Conservation (phyloP, 2,888 invertebrate species). For the Anthophora plumipes region DNA sequence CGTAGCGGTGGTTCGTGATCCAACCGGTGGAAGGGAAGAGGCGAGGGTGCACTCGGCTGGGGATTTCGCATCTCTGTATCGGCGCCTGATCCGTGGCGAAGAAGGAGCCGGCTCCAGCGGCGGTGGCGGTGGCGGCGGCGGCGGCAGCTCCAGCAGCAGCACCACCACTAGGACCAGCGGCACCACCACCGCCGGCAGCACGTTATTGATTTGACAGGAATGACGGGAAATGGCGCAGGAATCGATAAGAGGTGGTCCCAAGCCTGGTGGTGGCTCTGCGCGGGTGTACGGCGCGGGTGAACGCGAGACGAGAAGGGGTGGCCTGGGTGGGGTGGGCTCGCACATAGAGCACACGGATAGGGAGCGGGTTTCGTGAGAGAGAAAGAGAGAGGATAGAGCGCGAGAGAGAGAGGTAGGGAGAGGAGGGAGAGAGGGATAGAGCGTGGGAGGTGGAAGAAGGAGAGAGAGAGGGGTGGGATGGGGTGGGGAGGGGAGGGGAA, state of each 20-base stretch:
- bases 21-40: slow-evolving; percentile 23
- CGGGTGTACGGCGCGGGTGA: slow-evolving; percentile 51
- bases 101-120: slow-evolving; percentile 48
- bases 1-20: slow-evolving; percentile 18
- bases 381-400: slow-evolving; percentile 1
- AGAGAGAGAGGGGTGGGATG: background rate
- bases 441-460: slow-evolving; percentile 24
- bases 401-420: slow-evolving; percentile 17
- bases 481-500: slow-evolving; percentile 32
- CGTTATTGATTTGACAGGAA: slow-evolving; percentile 82
- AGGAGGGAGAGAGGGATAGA: background rate
- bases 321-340: no score
- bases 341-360: slow-evolving; percentile 12
- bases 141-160: slow-evolving; percentile 7
- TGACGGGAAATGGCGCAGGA: slow-evolving; percentile 84
- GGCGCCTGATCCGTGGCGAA: slow-evolving; percentile 62
- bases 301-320: background rate
- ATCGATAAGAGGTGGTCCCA: slow-evolving; percentile 82
- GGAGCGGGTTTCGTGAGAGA: background rate
- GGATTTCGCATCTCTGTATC: slow-evolving; percentile 65
- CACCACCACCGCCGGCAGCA: slow-evolving; percentile 46
- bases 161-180: background rate
- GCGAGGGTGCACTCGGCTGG: slow-evolving; percentile 24
- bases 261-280: slow-evolving; percentile 66
- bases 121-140: slow-evolving; percentile 30